Evolutionary conservation across 2,888 invertebrate species (phyloP).

Genomic region (Rhabditophanes sp.): DNA sequence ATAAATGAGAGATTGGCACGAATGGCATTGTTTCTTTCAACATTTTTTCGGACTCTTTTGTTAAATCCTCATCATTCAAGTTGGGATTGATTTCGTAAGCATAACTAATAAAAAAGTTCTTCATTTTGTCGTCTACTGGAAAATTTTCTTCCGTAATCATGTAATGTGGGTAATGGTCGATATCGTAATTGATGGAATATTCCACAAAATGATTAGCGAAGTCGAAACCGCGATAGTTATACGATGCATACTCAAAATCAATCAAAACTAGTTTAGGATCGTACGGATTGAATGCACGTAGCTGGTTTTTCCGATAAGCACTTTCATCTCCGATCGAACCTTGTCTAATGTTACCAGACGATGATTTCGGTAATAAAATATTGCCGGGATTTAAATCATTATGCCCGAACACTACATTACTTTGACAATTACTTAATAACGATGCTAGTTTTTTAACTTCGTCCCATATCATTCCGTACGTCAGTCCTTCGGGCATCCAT

Average conservation of each 20-base stretch:
- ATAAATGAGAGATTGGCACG: constrained; percentile 69
- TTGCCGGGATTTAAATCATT: constrained; percentile 47
- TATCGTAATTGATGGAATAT: constrained; percentile 71
- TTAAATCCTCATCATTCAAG: constrained; percentile 1
- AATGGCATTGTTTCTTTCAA: constrained; percentile 63
- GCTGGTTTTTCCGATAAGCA: too few species aligned
- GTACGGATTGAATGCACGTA: constrained; percentile 41
- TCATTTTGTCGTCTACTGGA: constrained; percentile 66
- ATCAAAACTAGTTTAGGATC: constrained; percentile 45
- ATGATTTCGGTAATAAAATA: constrained; percentile 44
- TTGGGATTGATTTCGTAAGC: constrained; percentile 11
- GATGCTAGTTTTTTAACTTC: constrained; percentile 17
- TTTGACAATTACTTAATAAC: constrained; percentile 45
- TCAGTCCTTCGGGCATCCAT: constrained; percentile 19
- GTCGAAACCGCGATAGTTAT: constrained; percentile 76
- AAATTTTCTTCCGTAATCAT: constrained; percentile 56
- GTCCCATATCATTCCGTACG: constrained; percentile 16
- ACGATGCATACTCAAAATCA: constrained; percentile 45
- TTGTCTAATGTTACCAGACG: constrained; percentile 38
- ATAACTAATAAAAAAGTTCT: constrained; percentile 44
- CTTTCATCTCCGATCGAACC: constrained; percentile 29
- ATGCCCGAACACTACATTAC: constrained; percentile 57
- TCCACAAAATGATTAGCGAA: constrained; percentile 84
- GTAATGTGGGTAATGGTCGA: constrained; percentile 62
- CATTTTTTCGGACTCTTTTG: constrained; percentile 9